These are phyloP conservation scores for Caenorhabditis sulstoni DNA, from an alignment of 2,888 invertebrate species.

Conservation along the genomic window DNA sequence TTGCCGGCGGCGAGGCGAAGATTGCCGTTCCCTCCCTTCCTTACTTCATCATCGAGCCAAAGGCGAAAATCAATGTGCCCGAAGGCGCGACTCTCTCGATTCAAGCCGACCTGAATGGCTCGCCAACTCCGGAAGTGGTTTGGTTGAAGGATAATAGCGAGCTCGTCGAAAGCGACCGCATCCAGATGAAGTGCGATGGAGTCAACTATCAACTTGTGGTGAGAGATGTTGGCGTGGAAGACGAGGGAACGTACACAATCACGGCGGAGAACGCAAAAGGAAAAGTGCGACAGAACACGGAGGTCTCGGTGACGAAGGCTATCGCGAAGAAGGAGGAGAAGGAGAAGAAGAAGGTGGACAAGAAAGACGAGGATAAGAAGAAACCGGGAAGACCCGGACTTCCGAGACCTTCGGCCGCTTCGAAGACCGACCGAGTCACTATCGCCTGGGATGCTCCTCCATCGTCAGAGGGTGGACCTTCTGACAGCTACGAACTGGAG, in stretches of 20 bases:
- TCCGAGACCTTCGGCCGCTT: conserved; percentile 42
- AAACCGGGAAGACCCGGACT: conserved; percentile 55
- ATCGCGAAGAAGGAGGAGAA: conserved; percentile 54
- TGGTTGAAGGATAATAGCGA: conserved; percentile 65
- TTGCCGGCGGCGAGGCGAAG: conserved; percentile 33
- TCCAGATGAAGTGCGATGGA: conserved; percentile 55
- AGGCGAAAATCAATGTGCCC: conserved; percentile 68
- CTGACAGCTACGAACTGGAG: conserved; percentile 66
- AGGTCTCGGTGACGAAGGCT: conserved; percentile 59
- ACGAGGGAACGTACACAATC: conserved; percentile 68
- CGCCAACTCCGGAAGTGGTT: conserved; percentile 66
- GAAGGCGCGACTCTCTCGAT: conserved; percentile 69
- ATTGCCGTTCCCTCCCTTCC: conserved; percentile 60
- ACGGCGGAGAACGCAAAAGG: conserved; percentile 69
- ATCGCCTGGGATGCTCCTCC: conserved; percentile 60
- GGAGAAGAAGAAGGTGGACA: conserved; percentile 55
- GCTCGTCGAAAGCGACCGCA: conserved; percentile 57
- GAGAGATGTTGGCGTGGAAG: conserved; percentile 55
- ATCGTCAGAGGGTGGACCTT: conserved; percentile 43
- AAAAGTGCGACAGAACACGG: conserved; percentile 66
- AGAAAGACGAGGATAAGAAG: conserved; percentile 52
- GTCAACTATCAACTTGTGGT: conserved; percentile 62
- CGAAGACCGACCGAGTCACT: conserved; percentile 54
- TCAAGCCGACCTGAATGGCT: conserved; percentile 68
- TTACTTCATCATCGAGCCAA: conserved; percentile 68